Evolutionary conservation across 30 jellyfish, hydroid and myxozoan species (phyloP).

Genomic region (Catostylus mosaicus): DNA sequence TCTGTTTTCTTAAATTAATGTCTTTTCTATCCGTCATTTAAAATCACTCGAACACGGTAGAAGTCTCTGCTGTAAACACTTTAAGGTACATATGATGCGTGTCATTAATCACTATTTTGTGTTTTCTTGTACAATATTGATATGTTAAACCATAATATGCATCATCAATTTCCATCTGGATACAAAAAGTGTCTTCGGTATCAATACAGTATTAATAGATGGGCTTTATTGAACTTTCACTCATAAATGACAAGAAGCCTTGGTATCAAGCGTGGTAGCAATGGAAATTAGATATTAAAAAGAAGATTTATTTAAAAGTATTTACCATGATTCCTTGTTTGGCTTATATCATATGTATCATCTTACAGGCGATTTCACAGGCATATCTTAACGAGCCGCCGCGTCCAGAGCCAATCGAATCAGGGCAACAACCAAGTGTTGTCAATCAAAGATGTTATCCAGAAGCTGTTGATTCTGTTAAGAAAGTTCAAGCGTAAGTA

Average conservation of each 20-base stretch:
- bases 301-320: no score
- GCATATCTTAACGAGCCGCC: constrained; percentile 76
- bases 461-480: constrained; percentile 75
- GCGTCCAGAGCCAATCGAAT: constrained; percentile 67
- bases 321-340: neutral
- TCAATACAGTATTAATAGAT: no score
- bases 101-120: neutral
- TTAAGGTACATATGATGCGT: neutral
- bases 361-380: constrained; percentile 57
- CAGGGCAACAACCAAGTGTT: constrained; percentile 65
- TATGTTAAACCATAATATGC: no score
- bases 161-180: no score
- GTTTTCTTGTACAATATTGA: no score
- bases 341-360: neutral
- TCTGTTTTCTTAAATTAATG: neutral
- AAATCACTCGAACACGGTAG: neutral
- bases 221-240: no score
- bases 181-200: no score
- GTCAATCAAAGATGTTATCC: constrained; percentile 83
- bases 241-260: no score
- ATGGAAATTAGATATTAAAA: no score
- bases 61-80: no score
- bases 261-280: no score
- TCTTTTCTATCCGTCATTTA: neutral
- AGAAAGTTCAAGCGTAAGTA: constrained; percentile 88